Conservation (phyloP, 2,888 invertebrate genomes). For the Netelia melanura region DNA sequence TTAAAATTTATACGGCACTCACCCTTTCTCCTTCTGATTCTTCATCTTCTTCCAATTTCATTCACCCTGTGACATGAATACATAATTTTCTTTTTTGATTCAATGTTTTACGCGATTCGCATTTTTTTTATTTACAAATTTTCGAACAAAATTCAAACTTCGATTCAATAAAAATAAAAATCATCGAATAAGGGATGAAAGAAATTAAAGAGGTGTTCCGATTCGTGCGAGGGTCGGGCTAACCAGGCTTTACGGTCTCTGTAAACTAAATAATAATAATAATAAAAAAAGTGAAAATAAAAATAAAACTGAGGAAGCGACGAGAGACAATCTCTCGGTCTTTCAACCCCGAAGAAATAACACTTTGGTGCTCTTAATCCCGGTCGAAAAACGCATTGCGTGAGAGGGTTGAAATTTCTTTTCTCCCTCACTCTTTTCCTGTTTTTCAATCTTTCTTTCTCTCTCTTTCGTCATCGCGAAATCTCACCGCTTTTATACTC, state of each 20-base stretch:
- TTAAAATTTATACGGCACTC: conserved; percentile 83
- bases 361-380: conserved; percentile 82
- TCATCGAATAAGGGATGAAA: conserved; percentile 26
- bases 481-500: conserved; percentile 56
- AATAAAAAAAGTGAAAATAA: conserved; percentile 12
- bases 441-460: conserved; percentile 45
- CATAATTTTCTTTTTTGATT: no score
- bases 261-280: conserved; percentile 48
- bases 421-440: conserved; percentile 37
- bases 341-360: conserved; percentile 77
- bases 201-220: conserved; percentile 40
- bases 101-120: no score
- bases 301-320: conserved; percentile 24
- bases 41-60: conserved; percentile 43
- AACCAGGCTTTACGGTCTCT: conserved; percentile 58
- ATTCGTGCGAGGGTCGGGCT: conserved; percentile 60
- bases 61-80: not conserved
- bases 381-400: conserved; percentile 78
- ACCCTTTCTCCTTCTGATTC: conserved; percentile 61
- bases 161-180: conserved; percentile 8
- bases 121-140: not conserved
- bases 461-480: conserved; percentile 38
- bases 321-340: conserved; percentile 61
- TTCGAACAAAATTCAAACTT: conserved; percentile 5
- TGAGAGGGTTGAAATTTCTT: conserved; percentile 69